phyloP scores from a whole-genome alignment of 2,113 vertebrate genomes.

The Cettia cetti region DNA sequence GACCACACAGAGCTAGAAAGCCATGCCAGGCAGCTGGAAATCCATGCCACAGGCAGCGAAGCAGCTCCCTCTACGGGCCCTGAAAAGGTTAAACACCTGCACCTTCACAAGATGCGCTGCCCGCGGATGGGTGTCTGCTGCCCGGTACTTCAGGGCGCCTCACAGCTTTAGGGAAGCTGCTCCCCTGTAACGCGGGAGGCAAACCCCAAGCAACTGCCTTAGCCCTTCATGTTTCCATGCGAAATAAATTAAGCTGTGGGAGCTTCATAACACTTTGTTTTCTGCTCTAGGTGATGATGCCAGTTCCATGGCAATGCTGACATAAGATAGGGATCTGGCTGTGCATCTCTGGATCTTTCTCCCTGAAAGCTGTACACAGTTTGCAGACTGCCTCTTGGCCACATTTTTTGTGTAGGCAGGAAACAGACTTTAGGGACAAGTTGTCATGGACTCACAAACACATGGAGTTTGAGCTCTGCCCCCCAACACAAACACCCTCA shows the following conservation, averaged over 20 bases:
- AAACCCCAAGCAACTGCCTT: neutral
- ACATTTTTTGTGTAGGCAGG: neutral
- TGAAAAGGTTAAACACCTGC: neutral
- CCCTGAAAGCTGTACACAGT: neutral
- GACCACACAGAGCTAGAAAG: neutral
- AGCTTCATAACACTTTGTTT: neutral
- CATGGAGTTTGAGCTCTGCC: neutral
- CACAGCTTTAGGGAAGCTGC: neutral
- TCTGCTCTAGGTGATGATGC: neutral
- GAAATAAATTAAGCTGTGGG: neutral
- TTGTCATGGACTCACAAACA: neutral
- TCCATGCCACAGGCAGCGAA: neutral
- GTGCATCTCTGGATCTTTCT: neutral
- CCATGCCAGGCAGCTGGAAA: neutral
- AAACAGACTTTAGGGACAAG: neutral
- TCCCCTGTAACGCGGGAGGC: fast-evolving
- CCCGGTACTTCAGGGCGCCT: neutral
- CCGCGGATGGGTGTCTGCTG: neutral
- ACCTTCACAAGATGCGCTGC: neutral
- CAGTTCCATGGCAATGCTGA: neutral
- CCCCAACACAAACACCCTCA: neutral
- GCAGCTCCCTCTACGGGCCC: constrained; percentile 21
- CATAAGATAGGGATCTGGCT: neutral
- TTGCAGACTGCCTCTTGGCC: neutral
- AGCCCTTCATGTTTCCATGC: neutral